Conservation (phyloP, 2,113 vertebrate genomes). For the Trematomus loennbergii region DNA sequence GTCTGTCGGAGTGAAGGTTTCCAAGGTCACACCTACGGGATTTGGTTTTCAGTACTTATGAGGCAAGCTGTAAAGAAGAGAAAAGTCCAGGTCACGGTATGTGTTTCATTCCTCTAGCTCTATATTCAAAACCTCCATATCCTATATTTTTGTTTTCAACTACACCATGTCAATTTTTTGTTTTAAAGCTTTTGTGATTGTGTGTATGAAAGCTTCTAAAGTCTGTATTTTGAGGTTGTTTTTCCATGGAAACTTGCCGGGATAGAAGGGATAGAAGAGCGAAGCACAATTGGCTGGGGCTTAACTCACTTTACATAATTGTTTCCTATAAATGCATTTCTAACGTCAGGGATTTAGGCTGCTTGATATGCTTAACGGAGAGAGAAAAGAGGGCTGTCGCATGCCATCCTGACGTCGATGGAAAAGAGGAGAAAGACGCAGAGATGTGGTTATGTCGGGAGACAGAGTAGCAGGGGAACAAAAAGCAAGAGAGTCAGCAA, state of each 20-base stretch:
- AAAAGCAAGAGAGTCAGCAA: slow-evolving; percentile 5
- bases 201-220: not conserved
- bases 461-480: not conserved
- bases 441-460: slow-evolving; percentile 8
- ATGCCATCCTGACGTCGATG: slow-evolving; percentile 19
- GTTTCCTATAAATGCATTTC: slow-evolving; percentile 59
- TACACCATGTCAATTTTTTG: not conserved
- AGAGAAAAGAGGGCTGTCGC: slow-evolving; percentile 27
- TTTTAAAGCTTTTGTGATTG: slow-evolving; percentile 2
- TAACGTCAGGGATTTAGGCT: slow-evolving; percentile 41
- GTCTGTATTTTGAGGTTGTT: slow-evolving; percentile 19
- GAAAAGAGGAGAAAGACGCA: slow-evolving; percentile 28
- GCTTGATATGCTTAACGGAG: slow-evolving; percentile 42
- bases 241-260: slow-evolving; percentile 19
- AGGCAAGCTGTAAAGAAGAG: slow-evolving; percentile 36
- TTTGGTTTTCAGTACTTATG: slow-evolving; percentile 26
- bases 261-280: slow-evolving; percentile 32
- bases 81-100: not conserved
- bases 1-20: slow-evolving; percentile 27
- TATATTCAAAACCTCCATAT: not conserved
- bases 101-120: not conserved
- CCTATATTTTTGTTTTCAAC: slow-evolving; percentile 4
- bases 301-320: slow-evolving; percentile 67
- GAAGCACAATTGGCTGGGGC: slow-evolving; percentile 46
- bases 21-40: slow-evolving; percentile 26